These are phyloP conservation scores for Sandelia bainsii DNA, from an alignment of 2,797 vertebrate genomes.

Conservation along the genomic window DNA sequence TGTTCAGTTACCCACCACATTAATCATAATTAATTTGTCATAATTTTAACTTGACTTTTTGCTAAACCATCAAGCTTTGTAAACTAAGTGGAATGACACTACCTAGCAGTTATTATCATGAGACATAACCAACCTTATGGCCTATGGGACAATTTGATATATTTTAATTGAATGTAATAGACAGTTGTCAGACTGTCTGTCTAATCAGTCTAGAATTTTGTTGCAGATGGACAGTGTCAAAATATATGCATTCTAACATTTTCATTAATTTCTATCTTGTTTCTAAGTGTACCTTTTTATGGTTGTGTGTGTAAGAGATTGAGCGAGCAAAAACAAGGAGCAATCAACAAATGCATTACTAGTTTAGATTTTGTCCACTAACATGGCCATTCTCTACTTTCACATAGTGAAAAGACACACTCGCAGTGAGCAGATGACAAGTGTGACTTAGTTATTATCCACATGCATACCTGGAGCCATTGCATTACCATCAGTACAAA, in stretches of 20 bases:
- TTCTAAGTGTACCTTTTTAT: background rate
- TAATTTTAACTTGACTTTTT: too few relatives aligned
- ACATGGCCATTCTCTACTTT: conserved; percentile 13
- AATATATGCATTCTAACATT: background rate
- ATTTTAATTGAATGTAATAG: background rate
- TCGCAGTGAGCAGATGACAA: conserved; percentile 37
- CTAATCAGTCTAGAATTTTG: background rate
- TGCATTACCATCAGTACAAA: conserved; percentile 91
- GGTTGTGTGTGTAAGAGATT: background rate
- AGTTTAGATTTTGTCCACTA: conserved; percentile 16
- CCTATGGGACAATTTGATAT: background rate
- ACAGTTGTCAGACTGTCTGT: background rate
- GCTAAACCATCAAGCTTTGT: background rate
- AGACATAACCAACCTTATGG: background rate
- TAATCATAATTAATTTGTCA: too few relatives aligned
- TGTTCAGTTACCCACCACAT: too few relatives aligned
- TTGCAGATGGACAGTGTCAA: background rate
- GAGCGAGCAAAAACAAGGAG: conserved; percentile 7
- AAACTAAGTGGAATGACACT: background rate
- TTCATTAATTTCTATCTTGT: background rate
- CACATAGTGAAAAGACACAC: conserved; percentile 1
- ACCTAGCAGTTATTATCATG: background rate
- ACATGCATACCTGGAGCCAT: conserved; percentile 73
- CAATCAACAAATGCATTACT: conserved; percentile 33
- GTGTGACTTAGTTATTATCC: conserved; percentile 71